These are phyloP conservation scores for Patiria pectinifera DNA, from an alignment of 53 echinoderm and acorn worm genomes.

Conservation along the genomic window DNA sequence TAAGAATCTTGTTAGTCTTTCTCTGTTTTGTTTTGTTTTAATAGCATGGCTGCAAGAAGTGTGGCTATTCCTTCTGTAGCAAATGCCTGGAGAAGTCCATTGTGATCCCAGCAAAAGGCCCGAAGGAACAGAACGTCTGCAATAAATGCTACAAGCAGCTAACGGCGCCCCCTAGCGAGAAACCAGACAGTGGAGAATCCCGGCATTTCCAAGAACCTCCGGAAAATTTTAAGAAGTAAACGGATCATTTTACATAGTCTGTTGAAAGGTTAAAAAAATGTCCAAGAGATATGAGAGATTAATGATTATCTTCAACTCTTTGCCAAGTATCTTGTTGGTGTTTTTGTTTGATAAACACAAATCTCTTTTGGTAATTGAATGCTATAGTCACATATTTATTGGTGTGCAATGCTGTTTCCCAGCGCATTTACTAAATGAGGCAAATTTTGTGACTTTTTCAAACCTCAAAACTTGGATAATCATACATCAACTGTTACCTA, in stretches of 20 bases:
- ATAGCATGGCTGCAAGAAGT: conserved; percentile 80
- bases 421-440: no score
- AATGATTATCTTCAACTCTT: neutral
- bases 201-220: conserved; percentile 64
- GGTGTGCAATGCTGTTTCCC: no score
- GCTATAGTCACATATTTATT: no score
- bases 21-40: neutral
- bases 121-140: conserved; percentile 73
- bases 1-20: neutral
- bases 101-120: conserved; percentile 68
- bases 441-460: no score
- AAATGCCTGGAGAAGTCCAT: conserved; percentile 72
- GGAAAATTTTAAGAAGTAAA: conserved; percentile 86
- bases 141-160: conserved; percentile 69
- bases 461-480: no score
- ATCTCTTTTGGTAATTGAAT: no score
- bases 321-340: no score
- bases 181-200: conserved; percentile 4
- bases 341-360: no score
- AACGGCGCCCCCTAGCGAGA: conserved; percentile 45
- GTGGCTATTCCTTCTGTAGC: conserved; percentile 79
- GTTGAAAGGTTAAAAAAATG: neutral
- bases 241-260: neutral
- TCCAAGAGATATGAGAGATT: neutral
- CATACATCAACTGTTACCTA: no score